A percentile compares a stretch with the other conserved stretches of the same genome.
Conservation (phyloP, 2,888 invertebrate species). For the Oxystoma pomonae region DNA sequence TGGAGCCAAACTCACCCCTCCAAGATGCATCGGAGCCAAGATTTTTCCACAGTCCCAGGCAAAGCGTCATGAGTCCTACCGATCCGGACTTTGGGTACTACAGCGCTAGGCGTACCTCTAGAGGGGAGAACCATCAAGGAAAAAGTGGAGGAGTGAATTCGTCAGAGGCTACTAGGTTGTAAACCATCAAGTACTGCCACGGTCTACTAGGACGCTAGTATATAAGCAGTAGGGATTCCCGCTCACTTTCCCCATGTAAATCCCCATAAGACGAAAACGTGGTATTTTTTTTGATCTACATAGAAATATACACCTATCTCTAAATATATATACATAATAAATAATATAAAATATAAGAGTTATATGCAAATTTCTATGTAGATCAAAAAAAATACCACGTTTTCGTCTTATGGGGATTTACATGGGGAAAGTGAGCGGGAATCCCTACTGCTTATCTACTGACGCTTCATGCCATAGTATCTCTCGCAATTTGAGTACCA, state of each 20-base stretch:
- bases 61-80: constrained; percentile 44
- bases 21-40: constrained; percentile 36
- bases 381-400: no score
- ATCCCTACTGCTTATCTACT: no score
- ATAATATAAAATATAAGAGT: background rate
- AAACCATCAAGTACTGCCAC: constrained; percentile 35
- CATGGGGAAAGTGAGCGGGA: no score
- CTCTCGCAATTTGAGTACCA: constrained; percentile 45
- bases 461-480: constrained; percentile 52
- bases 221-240: no score
- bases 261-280: no score
- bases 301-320: no score
- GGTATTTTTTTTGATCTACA: no score
- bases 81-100: constrained; percentile 48
- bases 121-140: constrained; percentile 48
- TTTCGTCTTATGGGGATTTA: no score
- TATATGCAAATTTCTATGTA: background rate
- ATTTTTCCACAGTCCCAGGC: constrained; percentile 45
- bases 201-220: no score
- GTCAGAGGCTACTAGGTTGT: constrained; percentile 68
- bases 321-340: no score
- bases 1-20: constrained; percentile 43
- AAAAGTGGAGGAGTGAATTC: constrained; percentile 54
- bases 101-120: constrained; percentile 47
- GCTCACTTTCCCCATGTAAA: no score